Base-by-base conservation (phyloP, 2,888 invertebrate species). In the Tipula confusa region DNA sequence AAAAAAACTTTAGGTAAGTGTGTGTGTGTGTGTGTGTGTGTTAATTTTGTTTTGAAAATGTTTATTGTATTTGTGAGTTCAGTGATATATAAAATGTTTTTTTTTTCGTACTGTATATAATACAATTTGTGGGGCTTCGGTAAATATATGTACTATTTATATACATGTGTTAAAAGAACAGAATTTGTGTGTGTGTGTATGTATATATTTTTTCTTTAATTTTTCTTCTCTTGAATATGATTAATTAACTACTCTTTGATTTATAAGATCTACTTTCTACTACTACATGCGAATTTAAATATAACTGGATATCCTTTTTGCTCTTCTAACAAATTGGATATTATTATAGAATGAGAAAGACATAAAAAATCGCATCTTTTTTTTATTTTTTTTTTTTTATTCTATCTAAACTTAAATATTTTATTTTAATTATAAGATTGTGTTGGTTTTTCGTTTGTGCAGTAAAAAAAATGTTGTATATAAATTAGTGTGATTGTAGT, bases 211-310 rank as follows among this genome's bases (percentile, higher is more conserved):
- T 43, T 29, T 29, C 80, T 80, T 31, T 29, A 29, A 80, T 29
- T 80, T 31, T 80, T 80, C 29, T 80, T 80, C 80, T 80, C 80
- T 80, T 29, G 31, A 79, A 80, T 29, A 80, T 80, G 80, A 80
- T 80, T 80, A 80, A 80, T 80, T 80, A 80, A 80, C 80, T 80
- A 29, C 80, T 80, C 80, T 80, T 80, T 80, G 80, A 80, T 80
- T 29, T 80, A 80, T 80, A 64, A 64, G 64, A 64, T 64, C 64
- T 80, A 31, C 80, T 80, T 80, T 80, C 80, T 29, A 80, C 80
- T 31, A 80, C 80, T 29, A 80, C 80, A 80, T n/a, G 29, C 29
- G n/a, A 15, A 80, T 80, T 80, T 80, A 31, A 80, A 80, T 31
- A 80, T 80, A 80, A 80, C 29, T 80, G 80, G 31, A 29, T 80